A percentile compares a stretch with the other conserved stretches of the same genome.
Conservation (phyloP, 2,797 vertebrate genomes). For the Lagodon rhomboides region DNA sequence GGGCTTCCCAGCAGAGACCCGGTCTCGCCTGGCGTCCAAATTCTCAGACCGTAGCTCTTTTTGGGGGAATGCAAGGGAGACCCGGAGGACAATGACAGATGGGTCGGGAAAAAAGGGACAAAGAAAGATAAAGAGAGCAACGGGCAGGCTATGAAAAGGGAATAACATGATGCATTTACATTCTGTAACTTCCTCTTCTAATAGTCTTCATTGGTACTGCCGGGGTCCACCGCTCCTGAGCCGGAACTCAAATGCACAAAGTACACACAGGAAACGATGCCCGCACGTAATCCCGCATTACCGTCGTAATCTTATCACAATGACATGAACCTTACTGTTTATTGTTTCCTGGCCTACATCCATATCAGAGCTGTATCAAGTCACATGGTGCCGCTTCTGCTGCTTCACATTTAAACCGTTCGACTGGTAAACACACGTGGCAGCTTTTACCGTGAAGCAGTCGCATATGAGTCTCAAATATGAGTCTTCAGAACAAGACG, state of each 20-base stretch:
- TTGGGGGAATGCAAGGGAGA: slow-evolving; percentile 23
- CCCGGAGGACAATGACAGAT: slow-evolving; percentile 46
- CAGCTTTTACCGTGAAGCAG: not conserved
- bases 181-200: not conserved
- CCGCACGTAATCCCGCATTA: not conserved
- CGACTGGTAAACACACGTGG: not conserved
- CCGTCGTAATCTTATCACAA: not conserved
- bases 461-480: not conserved
- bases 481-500: not conserved
- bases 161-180: not conserved
- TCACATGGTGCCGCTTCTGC: not conserved
- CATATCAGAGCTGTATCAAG: not conserved
- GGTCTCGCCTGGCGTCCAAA: slow-evolving; percentile 24
- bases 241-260: not conserved
- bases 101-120: slow-evolving; percentile 14
- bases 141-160: not conserved
- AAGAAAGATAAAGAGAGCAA: slow-evolving; percentile 10
- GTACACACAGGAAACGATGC: not conserved
- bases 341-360: not conserved
- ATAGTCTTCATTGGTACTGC: not conserved
- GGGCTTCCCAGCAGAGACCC: slow-evolving; percentile 26
- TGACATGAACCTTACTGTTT: not conserved
- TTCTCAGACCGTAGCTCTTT: slow-evolving; percentile 34
- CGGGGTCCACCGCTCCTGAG: too few species aligned
- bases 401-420: not conserved